Evolutionary conservation across 2,797 vertebrate genomes (phyloP).

Genomic region (Acipenser ruthenus): DNA sequence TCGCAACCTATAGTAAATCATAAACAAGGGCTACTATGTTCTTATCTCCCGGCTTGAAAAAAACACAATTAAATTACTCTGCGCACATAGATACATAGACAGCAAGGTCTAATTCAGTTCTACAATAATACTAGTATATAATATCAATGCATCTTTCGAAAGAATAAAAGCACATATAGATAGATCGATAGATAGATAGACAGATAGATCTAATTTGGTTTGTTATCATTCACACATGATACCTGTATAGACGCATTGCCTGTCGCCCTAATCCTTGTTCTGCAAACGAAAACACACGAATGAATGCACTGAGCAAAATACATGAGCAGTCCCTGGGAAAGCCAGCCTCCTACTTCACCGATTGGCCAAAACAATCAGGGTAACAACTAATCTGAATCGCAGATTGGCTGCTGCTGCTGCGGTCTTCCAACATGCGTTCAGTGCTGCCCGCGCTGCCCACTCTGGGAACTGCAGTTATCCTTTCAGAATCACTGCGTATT

Average conservation of each 20-base stretch:
- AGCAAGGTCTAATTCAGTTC: too few relatives aligned
- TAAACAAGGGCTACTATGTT: conserved; percentile 10
- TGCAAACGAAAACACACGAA: conserved; percentile 7
- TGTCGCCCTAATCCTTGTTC: not conserved
- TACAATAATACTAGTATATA: too few relatives aligned
- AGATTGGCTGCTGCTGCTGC: not conserved
- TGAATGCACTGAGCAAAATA: conserved; percentile 3
- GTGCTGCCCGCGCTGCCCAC: not conserved
- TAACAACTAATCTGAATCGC: not conserved
- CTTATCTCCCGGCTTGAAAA: not conserved
- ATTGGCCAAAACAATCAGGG: not conserved
- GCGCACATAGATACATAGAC: not conserved
- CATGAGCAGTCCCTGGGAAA: conserved; percentile 1
- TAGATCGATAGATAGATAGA: too few relatives aligned
- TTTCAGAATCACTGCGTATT: not conserved
- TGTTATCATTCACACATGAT: not conserved
- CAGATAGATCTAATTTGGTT: too few relatives aligned
- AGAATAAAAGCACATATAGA: too few relatives aligned
- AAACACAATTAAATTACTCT: not conserved
- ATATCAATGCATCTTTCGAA: too few relatives aligned
- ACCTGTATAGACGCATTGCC: not conserved
- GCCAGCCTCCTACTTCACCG: not conserved
- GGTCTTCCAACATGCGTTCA: not conserved
- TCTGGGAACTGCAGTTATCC: conserved; percentile 7
- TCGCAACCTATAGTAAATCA: conserved; percentile 5